phyloP scores from a whole-genome alignment of 1,140 invertebrate species.

The Semibalanus balanoides region DNA sequence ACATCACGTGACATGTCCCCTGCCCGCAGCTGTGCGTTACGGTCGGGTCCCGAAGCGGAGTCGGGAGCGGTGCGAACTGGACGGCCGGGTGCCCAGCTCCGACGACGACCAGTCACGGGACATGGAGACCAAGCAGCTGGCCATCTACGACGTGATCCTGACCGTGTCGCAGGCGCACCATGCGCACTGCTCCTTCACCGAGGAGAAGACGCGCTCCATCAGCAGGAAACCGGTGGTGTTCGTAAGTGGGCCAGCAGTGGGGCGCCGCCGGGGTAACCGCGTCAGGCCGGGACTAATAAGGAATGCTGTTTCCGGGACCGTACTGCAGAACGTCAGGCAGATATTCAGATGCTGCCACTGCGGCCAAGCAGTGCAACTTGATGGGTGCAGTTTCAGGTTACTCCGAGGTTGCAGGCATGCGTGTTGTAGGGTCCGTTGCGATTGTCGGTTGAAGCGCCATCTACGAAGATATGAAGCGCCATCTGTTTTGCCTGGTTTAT shows the following conservation, averaged over 20 bases:
- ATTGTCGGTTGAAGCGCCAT: too few relatives aligned
- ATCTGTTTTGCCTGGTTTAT: too few relatives aligned
- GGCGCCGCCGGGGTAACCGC: too few relatives aligned
- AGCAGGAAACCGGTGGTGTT: slow-evolving; percentile 53
- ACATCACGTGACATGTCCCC: not conserved
- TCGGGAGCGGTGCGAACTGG: slow-evolving; percentile 50
- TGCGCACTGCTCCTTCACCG: slow-evolving; percentile 69
- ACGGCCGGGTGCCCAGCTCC: slow-evolving; percentile 18
- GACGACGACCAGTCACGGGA: slow-evolving; percentile 24
- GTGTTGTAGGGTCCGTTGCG: too few relatives aligned
- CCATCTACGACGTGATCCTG: slow-evolving; percentile 70
- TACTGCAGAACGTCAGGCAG: too few relatives aligned
- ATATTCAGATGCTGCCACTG: too few relatives aligned
- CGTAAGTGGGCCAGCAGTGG: slow-evolving; percentile 31
- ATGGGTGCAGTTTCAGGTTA: too few relatives aligned
- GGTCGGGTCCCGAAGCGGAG: slow-evolving; percentile 87
- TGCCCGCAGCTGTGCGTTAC: slow-evolving; percentile 71
- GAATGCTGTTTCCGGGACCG: too few relatives aligned
- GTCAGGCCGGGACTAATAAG: too few relatives aligned
- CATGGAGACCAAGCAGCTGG: slow-evolving; percentile 36
- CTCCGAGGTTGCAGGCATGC: too few relatives aligned
- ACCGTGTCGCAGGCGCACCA: slow-evolving; percentile 80
- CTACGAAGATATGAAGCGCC: too few relatives aligned
- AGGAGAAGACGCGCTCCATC: slow-evolving; percentile 58
- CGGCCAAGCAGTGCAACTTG: too few relatives aligned